phyloP scores from a whole-genome alignment of 1,140 invertebrate species.

The Chymomyza costata region DNA sequence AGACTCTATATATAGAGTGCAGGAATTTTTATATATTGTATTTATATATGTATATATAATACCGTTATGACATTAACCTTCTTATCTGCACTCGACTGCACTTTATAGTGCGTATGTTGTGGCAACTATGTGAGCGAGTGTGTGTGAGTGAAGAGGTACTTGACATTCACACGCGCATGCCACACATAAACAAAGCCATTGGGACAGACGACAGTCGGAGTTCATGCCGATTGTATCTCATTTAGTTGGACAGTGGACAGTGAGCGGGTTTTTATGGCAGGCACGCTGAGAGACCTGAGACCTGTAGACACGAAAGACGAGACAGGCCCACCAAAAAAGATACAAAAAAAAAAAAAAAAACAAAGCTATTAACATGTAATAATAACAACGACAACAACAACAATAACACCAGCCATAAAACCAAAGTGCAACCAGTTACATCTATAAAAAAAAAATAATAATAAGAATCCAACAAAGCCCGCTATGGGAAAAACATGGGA shows the following conservation, averaged over 20 bases:
- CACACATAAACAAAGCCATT: slow-evolving; percentile 13
- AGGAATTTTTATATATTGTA: slow-evolving; percentile 38
- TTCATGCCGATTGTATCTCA: no score
- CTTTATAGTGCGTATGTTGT: slow-evolving; percentile 1
- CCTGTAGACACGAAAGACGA: no score
- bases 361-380: slow-evolving; percentile 63
- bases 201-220: background rate
- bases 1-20: no score
- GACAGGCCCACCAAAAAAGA: slow-evolving; percentile 45
- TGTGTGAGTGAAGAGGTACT: slow-evolving; percentile 44
- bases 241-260: no score
- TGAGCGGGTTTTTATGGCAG: slow-evolving; percentile 53
- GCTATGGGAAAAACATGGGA: no score
- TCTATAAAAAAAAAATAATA: no score
- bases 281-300: slow-evolving; percentile 36
- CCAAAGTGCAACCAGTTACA: no score
- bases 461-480: no score
- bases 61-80: slow-evolving; percentile 64
- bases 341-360: no score
- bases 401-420: slow-evolving; percentile 2
- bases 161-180: slow-evolving; percentile 51
- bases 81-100: slow-evolving; percentile 36
- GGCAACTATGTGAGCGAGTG: slow-evolving; percentile 3
- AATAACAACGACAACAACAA: slow-evolving; percentile 45
- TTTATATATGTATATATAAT: slow-evolving; percentile 15